These are phyloP conservation scores for Callocephalon fimbriatum DNA, from an alignment of 2,113 vertebrate genomes.

Conservation along the genomic window DNA sequence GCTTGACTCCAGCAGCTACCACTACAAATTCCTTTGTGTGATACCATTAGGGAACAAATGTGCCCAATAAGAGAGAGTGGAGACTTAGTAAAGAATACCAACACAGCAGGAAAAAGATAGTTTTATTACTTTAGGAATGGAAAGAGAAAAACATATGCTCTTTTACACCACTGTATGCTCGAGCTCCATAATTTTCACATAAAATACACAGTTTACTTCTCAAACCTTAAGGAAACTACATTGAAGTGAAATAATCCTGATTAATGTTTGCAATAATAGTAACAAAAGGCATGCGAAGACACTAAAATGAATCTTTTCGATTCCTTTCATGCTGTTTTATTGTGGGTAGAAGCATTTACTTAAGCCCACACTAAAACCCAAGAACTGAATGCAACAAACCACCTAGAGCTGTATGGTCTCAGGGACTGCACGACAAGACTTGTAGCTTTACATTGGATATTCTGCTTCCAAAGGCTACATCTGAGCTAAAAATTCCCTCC, in stretches of 20 bases:
- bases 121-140: background rate
- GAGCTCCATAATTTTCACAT: background rate
- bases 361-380: background rate
- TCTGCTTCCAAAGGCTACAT: background rate
- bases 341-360: background rate
- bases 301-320: background rate
- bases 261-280: background rate
- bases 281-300: background rate
- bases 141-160: background rate
- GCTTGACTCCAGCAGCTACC: background rate
- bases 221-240: background rate
- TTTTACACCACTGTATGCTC: background rate
- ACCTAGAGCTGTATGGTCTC: background rate
- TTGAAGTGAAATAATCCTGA: background rate
- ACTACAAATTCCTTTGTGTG: background rate
- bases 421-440: background rate
- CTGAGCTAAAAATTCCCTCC: background rate
- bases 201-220: background rate
- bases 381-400: background rate
- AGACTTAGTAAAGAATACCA: background rate
- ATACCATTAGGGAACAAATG: accelerated
- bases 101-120: background rate
- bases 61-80: background rate
- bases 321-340: background rate
- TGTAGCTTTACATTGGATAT: background rate